Base-by-base conservation (phyloP, 2,797 vertebrate species). In the Coregonus sp. region DNA sequence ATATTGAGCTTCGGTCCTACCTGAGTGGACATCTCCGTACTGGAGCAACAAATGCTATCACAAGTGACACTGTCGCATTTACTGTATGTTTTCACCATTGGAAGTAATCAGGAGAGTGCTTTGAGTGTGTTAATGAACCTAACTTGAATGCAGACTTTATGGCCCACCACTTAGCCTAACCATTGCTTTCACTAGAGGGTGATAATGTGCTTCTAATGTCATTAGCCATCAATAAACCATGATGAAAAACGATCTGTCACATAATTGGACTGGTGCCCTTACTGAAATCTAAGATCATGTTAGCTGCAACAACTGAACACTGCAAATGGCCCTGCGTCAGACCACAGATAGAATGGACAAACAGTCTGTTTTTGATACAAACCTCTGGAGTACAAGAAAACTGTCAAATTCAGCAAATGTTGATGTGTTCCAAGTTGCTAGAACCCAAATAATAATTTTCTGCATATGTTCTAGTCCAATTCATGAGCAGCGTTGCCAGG, bases 201-300 rank as follows among this genome's bases (percentile, higher is more conserved):
- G 18, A 37, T 3, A 35, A 70, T 61, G 61, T 16, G 61, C 73
- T 67, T 74, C 18, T 18, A 47, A 20, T 25, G 54, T 74, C 59
- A 15, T 73, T 33, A 51, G 59, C 59, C 59, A 56, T 59, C 29
- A 77, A 7, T 63, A 63, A 63, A 63, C 59, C 59, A 63, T 15
- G 29, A 75, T 15, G 37, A 73, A 80, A 69, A 82, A 33, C 72
- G 47, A 47, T 47, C 9, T 47, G 54, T 78, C 73, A 63, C n/a
- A 63, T 63, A 25, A 63, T 63, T 80, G 40, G 25, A 66, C 56
- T 61, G 68, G 35, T 50, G 69, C 69, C 70, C 70, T 31, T 31
- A 40, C 73, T 61, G 68, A 81, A 69, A 75, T 5, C 75, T 73
- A 80, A 35, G 33, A 25, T 73, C 4, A 73, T 61, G 69, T 80